phyloP scores from a whole-genome alignment of 2,888 invertebrate genomes.

The Zonitis immaculata region DNA sequence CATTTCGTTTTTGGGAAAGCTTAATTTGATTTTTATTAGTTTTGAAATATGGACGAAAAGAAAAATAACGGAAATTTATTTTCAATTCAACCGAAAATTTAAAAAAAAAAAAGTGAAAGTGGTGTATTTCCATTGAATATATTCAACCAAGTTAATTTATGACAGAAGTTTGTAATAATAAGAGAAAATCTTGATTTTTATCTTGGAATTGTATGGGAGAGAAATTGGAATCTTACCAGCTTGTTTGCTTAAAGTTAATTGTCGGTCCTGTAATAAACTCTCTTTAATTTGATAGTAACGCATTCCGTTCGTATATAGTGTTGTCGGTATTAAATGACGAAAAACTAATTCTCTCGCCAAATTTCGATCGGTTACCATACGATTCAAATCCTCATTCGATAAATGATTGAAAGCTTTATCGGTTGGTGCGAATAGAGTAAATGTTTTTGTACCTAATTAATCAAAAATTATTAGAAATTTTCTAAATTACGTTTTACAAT shows the following conservation, averaged over 20 bases:
- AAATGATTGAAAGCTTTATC: slow-evolving; percentile 73
- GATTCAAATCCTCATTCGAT: slow-evolving; percentile 57
- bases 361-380: slow-evolving; percentile 59
- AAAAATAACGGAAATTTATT: neutral
- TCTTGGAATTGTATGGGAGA: neutral
- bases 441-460: slow-evolving; percentile 69
- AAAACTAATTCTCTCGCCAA: slow-evolving; percentile 70
- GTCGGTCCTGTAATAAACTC: slow-evolving; percentile 68
- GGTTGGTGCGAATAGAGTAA: slow-evolving; percentile 80
- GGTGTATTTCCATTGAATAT: neutral
- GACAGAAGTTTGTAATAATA: neutral
- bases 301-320: slow-evolving; percentile 82
- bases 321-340: slow-evolving; percentile 71
- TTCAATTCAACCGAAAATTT: neutral
- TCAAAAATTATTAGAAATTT: neutral
- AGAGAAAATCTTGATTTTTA: neutral
- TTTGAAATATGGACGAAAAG: neutral
- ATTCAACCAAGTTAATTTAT: neutral
- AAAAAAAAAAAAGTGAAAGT: neutral
- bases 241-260: slow-evolving; percentile 75
- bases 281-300: slow-evolving; percentile 81
- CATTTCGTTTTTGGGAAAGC: too few species aligned
- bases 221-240: slow-evolving; percentile 53
- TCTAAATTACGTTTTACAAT: neutral
- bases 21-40: too few species aligned